A percentile compares a stretch with the other conserved stretches of the same genome.
These are phyloP conservation scores for Mionectes macconnelli DNA, from an alignment of 2,113 vertebrate genomes.

Conservation along the genomic window DNA sequence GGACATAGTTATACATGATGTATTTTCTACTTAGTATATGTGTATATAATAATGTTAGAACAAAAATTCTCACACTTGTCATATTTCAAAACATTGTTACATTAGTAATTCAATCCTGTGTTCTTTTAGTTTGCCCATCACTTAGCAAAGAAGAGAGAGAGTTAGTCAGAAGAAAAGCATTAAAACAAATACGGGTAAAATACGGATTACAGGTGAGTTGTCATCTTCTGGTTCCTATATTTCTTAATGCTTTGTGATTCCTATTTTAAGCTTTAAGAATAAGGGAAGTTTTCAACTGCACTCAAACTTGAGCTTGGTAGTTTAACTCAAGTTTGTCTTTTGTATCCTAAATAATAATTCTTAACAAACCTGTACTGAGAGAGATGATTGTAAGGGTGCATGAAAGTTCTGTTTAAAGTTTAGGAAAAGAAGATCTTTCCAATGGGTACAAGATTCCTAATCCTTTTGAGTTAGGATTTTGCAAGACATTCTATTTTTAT, in stretches of 20 bases:
- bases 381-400: neutral
- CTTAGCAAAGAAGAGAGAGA: constrained; percentile 92
- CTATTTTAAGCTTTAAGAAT: neutral
- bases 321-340: neutral
- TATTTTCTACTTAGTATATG: neutral
- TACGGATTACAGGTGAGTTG: constrained; percentile 92
- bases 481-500: neutral
- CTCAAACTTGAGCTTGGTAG: neutral
- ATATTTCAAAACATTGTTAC: neutral
- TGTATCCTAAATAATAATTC: neutral
- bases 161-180: constrained; percentile 86
- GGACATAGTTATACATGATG: neutral
- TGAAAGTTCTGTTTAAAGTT: neutral
- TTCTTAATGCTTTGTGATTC: neutral
- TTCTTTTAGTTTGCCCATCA: constrained; percentile 75
- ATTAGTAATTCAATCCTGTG: neutral
- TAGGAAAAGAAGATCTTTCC: neutral
- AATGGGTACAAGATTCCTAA: neutral
- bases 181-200: constrained; percentile 95
- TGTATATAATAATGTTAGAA: neutral
- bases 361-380: neutral
- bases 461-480: neutral
- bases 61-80: neutral
- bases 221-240: neutral
- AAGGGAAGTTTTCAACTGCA: neutral